Evolutionary conservation across 2,888 invertebrate genomes (phyloP), one percentile per base, ranked within the genome.

Genomic region (Villa cingulata): DNA sequence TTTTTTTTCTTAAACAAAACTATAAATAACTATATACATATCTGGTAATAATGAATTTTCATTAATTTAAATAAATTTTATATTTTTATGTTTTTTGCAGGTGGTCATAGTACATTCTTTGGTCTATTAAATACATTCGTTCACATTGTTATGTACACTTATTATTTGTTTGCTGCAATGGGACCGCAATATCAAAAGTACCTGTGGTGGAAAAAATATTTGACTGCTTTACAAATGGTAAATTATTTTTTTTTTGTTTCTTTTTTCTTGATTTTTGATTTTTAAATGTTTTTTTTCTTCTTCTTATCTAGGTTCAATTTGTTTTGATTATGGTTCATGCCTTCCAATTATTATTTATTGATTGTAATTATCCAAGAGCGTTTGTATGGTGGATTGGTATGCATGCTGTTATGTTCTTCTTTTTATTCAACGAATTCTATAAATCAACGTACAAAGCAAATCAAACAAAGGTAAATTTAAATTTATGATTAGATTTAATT

Each of bases 21-120:
- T n/a, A n/a, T n/a, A n/a, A n/a, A n/a, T n/a, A n/a, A n/a, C n/a
- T n/a, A n/a, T n/a, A n/a, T n/a, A n/a, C n/a, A n/a, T n/a, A n/a
- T n/a, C n/a, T n/a, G n/a, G n/a, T n/a, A n/a, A n/a, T n/a, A n/a
- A n/a, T n/a, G n/a, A n/a, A n/a, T 23, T 23, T 23, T 23, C 23
- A 23, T 23, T 23, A 6, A 23, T 23, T 23, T 23, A 4, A 23
- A n/a, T 23, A 23, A 6, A 41, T 15, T 17, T 17, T 29, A 18
- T 42, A 5, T 42, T 32, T 2, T 34, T 34, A 32, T 17, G 20
- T 19, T 42, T 41, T 9, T 51, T 48, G 20, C 49, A 76, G 91
- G 94, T 64, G 95, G 95, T 32, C 94, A 95, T 69, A 90, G 90
- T 59, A 92, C 95, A 6, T 95, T 95, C 77, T 95, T 95, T 69